A percentile compares a stretch with the other conserved stretches of the same genome.
phyloP scores from a whole-genome alignment of 2,888 invertebrate genomes.

The Oscheius sp. region DNA sequence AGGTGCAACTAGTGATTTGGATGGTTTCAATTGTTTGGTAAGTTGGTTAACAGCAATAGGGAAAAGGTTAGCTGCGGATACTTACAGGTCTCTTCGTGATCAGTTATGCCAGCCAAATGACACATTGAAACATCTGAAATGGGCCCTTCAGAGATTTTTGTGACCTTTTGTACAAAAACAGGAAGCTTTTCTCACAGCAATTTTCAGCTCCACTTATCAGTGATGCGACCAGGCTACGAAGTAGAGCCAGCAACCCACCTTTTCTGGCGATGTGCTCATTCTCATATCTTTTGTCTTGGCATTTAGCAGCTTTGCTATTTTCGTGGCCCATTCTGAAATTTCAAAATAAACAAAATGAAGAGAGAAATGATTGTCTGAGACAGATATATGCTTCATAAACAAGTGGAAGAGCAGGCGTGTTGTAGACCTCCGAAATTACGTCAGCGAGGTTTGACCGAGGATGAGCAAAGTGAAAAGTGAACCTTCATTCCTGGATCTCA shows the following conservation, averaged over 20 bases:
- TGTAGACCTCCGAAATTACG: too few species aligned
- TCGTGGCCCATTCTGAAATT: slow-evolving; percentile 9
- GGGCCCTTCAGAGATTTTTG: not conserved
- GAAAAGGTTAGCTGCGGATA: too few species aligned
- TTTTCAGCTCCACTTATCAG: not conserved
- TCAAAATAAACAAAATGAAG: not conserved
- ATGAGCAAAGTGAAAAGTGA: too few species aligned
- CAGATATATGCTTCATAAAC: not conserved
- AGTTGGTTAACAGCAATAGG: too few species aligned
- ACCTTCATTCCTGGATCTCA: too few species aligned
- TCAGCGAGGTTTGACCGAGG: too few species aligned
- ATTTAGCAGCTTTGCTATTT: slow-evolving; percentile 14
- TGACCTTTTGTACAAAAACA: not conserved
- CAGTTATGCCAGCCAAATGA: not conserved
- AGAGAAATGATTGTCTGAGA: not conserved
- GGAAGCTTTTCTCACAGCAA: not conserved
- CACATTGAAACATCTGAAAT: not conserved
- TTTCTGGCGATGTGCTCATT: not conserved
- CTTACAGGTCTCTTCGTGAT: not conserved
- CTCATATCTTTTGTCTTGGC: slow-evolving; percentile 6
- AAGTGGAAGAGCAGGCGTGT: too few species aligned
- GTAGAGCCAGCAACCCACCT: not conserved
- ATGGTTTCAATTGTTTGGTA: too few species aligned
- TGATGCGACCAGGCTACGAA: not conserved
- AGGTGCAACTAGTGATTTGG: not conserved